Base-by-base conservation (phyloP, 1,140 invertebrate genomes). In the Magallana angulata region DNA sequence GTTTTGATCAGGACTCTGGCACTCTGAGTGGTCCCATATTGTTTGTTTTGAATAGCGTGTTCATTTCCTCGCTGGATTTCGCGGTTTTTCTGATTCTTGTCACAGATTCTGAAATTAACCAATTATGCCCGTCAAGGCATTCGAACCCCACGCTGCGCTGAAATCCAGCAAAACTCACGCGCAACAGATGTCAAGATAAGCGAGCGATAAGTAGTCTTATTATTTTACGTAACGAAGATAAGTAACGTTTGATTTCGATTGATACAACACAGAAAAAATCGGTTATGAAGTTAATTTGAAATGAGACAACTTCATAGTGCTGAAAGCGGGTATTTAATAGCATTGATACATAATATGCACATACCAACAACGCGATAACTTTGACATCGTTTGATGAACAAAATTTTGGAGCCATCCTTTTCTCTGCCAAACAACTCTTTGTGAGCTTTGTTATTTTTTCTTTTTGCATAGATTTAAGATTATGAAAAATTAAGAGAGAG, bases 151-250 rank as follows among this genome's bases (percentile, higher is more conserved):
- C 36, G 68, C 68, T 76, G 68, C 11, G 68, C 8, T 36, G 68
- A 76, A 76, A 30, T 76, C 68, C 36, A 18, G 68, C 68, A 14
- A 76, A 76, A 12, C 68, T 48, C 18, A 30, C 24, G 24, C 24
- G 68, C 24, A 76, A 76, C 68, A 76, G 18, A 76, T 76, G 68
- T 24, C 24, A 4, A 18, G 68, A 76, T 76, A 30, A 76, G 24
- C 24, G 68, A 24, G 4, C 36, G 68, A 76, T 76, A 76, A 76
- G 18, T 76, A 36, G 68, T 30, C 24, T 9, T 76, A 76, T 76
- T 76, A 76, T 76, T 76, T 76, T 76, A 76, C 68, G 36, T 76
- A 76, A 76, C 68, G 12, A 76, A 76, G 68, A 76, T 76, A 76
- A 76, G 24, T 18, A 24, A 18, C 18, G 18, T 24, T 30, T 18